Evolutionary conservation across 1,140 invertebrate species (phyloP), one percentile per base, ranked within the genome.

Genomic region (Drosophila saltans): DNA sequence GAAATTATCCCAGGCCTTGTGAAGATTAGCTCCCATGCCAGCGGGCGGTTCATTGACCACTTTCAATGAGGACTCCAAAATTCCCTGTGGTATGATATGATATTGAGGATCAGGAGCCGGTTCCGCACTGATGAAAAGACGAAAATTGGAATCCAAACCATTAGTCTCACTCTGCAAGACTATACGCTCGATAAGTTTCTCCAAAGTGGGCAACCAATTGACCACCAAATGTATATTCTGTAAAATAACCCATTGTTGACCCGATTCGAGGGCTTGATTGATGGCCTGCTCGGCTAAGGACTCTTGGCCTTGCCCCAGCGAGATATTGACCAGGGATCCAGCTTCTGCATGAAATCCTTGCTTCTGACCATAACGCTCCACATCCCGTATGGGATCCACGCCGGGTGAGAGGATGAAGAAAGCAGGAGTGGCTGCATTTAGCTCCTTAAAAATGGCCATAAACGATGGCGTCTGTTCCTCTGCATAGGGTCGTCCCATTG

Each of bases 351-450:
- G 96, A 84, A 96, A 98, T 7, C 96, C 97, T 9, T 98, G 84
- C 82, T 95, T 94, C 74, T 94, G 94, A 0, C 97, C 97, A 33
- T 97, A 91, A 40, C 93, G 94, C 92, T 98, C 97, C 2, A 98
- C 96, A 90, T 98, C 97, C 80, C 98, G 97, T 6, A 99, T 93
- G 1, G 98, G 98, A 93, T 99, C 97, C 0, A 99, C 98, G 63
- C 98, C 98, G 8, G 98, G 97, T 0, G 98, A 99, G 3, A 99
- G 93, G 79, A 99, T 98, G 83, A 99, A 99, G 92, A 99, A 98
- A 21, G 98, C 95, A 0, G 98, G 97, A 0, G 97, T 98, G 1
- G 94, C 94, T 10, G 96, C 94, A 61, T 95, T 96, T 1, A 96
- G 96, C 92, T 99, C 98, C 92, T 97, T 95, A 86, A 95, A 98